Evolutionary conservation across 2,797 vertebrate species (phyloP), one percentile per base, ranked within the genome.

Genomic region (Cuniculus paca): DNA sequence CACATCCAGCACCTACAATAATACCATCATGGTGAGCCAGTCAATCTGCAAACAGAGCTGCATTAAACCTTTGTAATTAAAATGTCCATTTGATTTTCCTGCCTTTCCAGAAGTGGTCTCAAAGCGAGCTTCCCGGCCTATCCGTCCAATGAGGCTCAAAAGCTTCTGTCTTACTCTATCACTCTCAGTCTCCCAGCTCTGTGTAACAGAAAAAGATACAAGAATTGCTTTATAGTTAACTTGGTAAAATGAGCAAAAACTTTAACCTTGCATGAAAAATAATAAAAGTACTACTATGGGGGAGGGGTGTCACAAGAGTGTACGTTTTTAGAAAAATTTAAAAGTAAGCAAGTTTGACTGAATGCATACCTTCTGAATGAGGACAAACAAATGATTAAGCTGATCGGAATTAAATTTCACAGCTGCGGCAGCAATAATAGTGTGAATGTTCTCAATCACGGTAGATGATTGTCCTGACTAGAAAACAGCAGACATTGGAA

Each of bases 361-460:
- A 78, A 79, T 63, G 94, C 91, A 31, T 86, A 99, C 99, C 99
- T 99, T 99, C 97, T 99, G 99, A 96, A 99, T 99, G 96, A 99
- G 99, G 97, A 99, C 98, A 97, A 99, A 99, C 96, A 99, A 99
- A 98, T 99, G 99, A 97, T 99, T 99, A 94, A 99, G 99, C 92
- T 99, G 99, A 90, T 99, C 99, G 16, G 99, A 99, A 97, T 99
- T 99, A 98, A 99, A 99, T 98, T 99, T 99, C 95, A 99, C 99
- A 95, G 99, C 99, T 70, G 99, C 99, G 61, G 99, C 99, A 92
- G 99, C 99, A 94, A 99, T 99, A 98, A 99, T 99, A 84, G 99
- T 99, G 95, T 99, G 99, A 96, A 99, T 99, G 97, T 99, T 99
- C 98, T 99, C 99, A 75, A 99, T 99, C 98, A 99, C 99, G 65